phyloP scores from a whole-genome alignment of 2,113 vertebrate species.

The Toxotes jaculatrix region DNA sequence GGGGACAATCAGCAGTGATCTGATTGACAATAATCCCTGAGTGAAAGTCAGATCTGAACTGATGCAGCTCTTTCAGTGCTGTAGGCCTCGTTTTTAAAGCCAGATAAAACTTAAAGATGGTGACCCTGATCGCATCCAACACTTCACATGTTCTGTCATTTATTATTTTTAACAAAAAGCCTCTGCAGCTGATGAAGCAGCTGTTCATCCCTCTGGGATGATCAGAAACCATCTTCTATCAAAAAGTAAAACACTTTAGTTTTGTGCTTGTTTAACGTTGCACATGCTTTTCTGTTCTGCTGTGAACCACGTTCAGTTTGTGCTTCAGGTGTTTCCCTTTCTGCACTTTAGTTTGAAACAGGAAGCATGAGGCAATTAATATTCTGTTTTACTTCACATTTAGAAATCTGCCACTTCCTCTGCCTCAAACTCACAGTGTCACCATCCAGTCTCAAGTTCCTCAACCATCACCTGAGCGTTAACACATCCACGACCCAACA shows the following conservation, averaged over 20 bases:
- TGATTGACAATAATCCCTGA: constrained; percentile 48
- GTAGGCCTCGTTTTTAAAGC: neutral
- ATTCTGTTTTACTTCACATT: constrained; percentile 54
- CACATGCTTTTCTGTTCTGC: too few relatives aligned
- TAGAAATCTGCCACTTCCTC: constrained; percentile 71
- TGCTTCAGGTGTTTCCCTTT: constrained; percentile 5
- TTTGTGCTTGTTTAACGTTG: too few relatives aligned
- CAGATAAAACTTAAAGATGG: constrained; percentile 3
- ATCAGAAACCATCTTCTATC: too few relatives aligned
- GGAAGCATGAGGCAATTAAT: constrained; percentile 52
- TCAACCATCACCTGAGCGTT: neutral
- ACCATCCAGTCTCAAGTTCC: constrained; percentile 35
- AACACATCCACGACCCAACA: neutral
- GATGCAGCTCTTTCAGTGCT: constrained; percentile 2
- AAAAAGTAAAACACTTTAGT: too few relatives aligned
- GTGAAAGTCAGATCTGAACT: neutral
- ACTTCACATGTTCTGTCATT: too few relatives aligned
- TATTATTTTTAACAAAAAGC: too few relatives aligned
- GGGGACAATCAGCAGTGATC: constrained; percentile 26
- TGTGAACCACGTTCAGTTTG: neutral
- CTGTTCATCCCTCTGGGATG: too few relatives aligned
- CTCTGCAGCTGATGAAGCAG: too few relatives aligned
- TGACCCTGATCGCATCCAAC: neutral
- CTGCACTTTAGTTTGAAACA: constrained; percentile 40
- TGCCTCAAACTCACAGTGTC: constrained; percentile 16